These are phyloP conservation scores for Hylomyscus alleni DNA, from an alignment of 2,797 vertebrate species.

Conservation along the genomic window DNA sequence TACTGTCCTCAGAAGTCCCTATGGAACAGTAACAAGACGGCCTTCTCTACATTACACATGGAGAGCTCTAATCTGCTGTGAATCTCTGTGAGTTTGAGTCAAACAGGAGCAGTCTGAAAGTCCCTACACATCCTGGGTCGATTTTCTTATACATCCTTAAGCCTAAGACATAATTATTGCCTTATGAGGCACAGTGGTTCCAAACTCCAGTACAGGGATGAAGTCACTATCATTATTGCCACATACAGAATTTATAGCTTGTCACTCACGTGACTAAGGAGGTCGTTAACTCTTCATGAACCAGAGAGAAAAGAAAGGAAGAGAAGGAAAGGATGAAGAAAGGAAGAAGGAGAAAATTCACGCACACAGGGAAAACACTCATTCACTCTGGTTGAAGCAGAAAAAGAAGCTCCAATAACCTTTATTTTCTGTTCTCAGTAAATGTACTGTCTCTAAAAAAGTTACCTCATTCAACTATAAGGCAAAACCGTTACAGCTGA, in stretches of 20 bases:
- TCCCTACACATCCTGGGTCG: not conserved
- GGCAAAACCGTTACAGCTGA: too few relatives aligned
- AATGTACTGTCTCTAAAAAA: too few relatives aligned
- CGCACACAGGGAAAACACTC: too few relatives aligned
- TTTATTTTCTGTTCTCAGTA: too few relatives aligned
- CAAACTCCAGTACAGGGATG: constrained; percentile 10
- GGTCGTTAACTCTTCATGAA: too few relatives aligned
- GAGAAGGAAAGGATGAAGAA: too few relatives aligned
- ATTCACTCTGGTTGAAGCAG: too few relatives aligned
- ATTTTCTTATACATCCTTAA: not conserved
- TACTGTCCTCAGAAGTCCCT: not conserved
- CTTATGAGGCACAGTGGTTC: not conserved
- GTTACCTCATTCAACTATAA: too few relatives aligned
- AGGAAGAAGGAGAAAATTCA: too few relatives aligned
- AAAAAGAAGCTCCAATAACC: too few relatives aligned
- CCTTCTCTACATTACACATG: not conserved
- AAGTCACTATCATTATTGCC: not conserved
- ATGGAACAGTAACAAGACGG: not conserved
- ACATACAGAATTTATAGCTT: not conserved
- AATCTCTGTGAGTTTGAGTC: too few relatives aligned
- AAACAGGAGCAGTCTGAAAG: not conserved
- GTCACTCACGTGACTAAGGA: not conserved
- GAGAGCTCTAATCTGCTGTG: not conserved
- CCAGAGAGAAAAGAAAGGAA: too few relatives aligned
- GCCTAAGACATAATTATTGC: not conserved